Percentiles rank a stretch among this genome's conserved stretches.
These are phyloP conservation scores for Poeciliopsis infans DNA, from an alignment of 2,797 vertebrate species.

Conservation along the genomic window DNA sequence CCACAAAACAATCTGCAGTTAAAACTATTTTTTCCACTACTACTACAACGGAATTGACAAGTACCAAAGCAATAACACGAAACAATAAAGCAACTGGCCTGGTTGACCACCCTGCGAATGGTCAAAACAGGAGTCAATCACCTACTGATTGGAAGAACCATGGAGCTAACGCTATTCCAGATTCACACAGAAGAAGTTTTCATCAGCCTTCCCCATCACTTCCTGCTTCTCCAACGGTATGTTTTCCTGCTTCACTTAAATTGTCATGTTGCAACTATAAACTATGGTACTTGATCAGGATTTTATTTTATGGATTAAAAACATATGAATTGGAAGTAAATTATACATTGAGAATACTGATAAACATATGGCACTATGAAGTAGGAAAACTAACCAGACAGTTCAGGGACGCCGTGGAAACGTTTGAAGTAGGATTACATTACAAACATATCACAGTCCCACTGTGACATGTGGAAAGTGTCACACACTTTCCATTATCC, in stretches of 20 bases:
- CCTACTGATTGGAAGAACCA: slow-evolving; percentile 72
- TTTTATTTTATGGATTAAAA: not conserved
- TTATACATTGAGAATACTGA: not conserved
- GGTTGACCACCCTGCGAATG: slow-evolving; percentile 39
- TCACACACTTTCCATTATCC: not conserved
- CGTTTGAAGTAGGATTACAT: not conserved
- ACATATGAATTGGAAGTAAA: not conserved
- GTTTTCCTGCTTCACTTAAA: slow-evolving; percentile 25
- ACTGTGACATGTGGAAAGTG: too few species aligned
- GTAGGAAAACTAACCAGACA: not conserved
- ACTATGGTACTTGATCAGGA: not conserved
- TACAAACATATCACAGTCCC: not conserved
- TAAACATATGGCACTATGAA: not conserved
- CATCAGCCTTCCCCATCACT: slow-evolving; percentile 39
- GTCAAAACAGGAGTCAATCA: slow-evolving; percentile 52
- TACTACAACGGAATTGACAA: slow-evolving; percentile 41
- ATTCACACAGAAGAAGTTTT: slow-evolving; percentile 71
- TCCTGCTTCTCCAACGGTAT: slow-evolving; percentile 65
- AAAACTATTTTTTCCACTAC: slow-evolving; percentile 23
- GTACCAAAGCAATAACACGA: slow-evolving; percentile 46
- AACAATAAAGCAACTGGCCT: slow-evolving; percentile 23
- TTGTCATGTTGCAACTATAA: not conserved
- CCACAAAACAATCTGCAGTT: slow-evolving; percentile 15
- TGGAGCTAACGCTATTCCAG: slow-evolving; percentile 81
- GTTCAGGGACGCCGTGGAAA: not conserved